Evolutionary conservation across 2,113 vertebrate species (phyloP).

Genomic region (Tetraodon nigroviridis): DNA sequence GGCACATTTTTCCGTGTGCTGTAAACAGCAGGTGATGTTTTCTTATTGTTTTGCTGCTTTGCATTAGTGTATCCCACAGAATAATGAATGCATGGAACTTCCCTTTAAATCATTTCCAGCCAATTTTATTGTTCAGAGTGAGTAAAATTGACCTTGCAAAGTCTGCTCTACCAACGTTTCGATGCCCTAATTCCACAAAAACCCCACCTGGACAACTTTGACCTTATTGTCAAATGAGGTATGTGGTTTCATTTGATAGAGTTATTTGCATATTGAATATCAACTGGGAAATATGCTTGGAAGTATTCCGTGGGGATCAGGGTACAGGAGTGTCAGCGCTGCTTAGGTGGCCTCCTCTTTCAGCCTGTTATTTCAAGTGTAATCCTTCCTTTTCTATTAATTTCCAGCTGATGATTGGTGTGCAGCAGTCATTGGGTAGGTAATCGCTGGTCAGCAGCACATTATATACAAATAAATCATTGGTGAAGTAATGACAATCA

Average conservation of each 20-base stretch:
- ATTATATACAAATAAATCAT: constrained; percentile 41
- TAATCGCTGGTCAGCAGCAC: constrained; percentile 40
- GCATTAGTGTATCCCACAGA: no score
- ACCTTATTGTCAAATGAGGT: constrained; percentile 21
- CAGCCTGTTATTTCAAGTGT: constrained; percentile 42
- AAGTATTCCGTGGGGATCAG: constrained; percentile 27
- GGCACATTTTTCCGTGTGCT: neutral
- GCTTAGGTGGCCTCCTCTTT: constrained; percentile 48
- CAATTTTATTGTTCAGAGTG: neutral
- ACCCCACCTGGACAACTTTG: constrained; percentile 21
- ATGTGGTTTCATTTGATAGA: constrained; percentile 32
- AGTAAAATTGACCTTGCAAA: constrained; percentile 12
- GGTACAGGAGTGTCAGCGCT: constrained; percentile 32
- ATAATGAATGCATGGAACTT: neutral
- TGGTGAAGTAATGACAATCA: constrained; percentile 39
- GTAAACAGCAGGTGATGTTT: neutral
- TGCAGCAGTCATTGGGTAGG: constrained; percentile 29
- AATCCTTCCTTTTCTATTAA: constrained; percentile 47
- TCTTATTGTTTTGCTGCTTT: no score
- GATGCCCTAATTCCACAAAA: constrained; percentile 23
- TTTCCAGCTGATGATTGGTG: constrained; percentile 67
- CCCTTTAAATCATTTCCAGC: neutral
- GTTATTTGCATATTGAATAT: constrained; percentile 47
- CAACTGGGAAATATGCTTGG: constrained; percentile 40
- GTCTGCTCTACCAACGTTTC: constrained; percentile 4